Conservation (phyloP, 2,888 invertebrate genomes). For the Lithophane semibrunnea region DNA sequence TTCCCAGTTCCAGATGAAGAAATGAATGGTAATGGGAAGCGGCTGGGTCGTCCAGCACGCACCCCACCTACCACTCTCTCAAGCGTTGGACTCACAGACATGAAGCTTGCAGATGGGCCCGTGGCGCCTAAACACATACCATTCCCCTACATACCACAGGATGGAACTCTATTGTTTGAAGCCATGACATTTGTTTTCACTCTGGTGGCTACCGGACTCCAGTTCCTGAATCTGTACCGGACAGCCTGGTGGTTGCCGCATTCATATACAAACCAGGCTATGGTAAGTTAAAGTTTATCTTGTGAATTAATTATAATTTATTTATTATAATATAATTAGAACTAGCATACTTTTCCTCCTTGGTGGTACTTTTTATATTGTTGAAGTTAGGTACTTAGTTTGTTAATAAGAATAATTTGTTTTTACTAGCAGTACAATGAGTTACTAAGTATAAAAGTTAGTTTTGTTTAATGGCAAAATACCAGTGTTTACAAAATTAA, state of each 20-base stretch:
- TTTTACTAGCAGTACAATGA: not conserved
- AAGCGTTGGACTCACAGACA: constrained; percentile 66
- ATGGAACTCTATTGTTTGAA: constrained; percentile 96
- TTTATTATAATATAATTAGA: no score
- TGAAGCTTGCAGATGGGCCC: constrained; percentile 83
- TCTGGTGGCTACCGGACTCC: constrained; percentile 94
- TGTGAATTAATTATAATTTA: not conserved
- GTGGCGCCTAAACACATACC: constrained; percentile 95
- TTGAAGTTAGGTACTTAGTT: not conserved
- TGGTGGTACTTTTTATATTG: constrained; percentile 10
- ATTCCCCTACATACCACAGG: constrained; percentile 94
- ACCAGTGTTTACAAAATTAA: not conserved
- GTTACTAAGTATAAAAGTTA: not conserved
- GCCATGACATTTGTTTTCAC: constrained; percentile 95
- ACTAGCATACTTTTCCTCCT: constrained; percentile 18
- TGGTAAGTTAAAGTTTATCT: constrained; percentile 93
- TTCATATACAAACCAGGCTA: constrained; percentile 96
- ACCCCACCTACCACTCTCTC: constrained; percentile 70
- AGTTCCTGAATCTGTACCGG: constrained; percentile 98
- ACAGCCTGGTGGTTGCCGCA: constrained; percentile 99
- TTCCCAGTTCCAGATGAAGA: constrained; percentile 80
- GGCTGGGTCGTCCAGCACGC: constrained; percentile 75
- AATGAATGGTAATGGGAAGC: constrained; percentile 80
- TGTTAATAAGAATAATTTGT: not conserved
- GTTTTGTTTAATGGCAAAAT: not conserved